Evolutionary conservation across 1,140 invertebrate genomes (phyloP).

Genomic region (Melanaphis sacchari): DNA sequence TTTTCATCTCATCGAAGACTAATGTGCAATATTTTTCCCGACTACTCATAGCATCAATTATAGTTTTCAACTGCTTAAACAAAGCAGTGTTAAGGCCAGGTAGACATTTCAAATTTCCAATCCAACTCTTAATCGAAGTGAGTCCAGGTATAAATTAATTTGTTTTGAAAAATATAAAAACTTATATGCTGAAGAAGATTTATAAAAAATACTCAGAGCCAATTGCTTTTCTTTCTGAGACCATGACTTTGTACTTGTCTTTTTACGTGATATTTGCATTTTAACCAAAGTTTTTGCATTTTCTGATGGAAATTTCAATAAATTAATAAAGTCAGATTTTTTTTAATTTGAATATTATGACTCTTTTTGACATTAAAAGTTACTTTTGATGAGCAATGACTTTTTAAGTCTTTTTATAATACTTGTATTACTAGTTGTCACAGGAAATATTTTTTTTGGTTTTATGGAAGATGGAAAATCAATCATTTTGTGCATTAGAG

Average conservation of each 20-base stretch:
- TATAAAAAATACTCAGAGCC: not conserved
- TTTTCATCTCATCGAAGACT: not conserved
- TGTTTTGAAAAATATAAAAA: not conserved
- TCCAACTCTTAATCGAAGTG: not conserved
- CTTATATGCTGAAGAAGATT: not conserved
- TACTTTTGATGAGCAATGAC: not conserved
- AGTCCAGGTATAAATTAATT: not conserved
- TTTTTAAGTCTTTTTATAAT: not conserved
- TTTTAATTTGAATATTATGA: not conserved
- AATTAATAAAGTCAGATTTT: slow-evolving; percentile 25
- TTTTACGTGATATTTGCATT: not conserved
- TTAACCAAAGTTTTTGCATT: not conserved
- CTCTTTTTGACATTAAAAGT: not conserved
- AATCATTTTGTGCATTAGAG: slow-evolving; percentile 18
- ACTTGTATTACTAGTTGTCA: no score
- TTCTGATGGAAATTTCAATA: not conserved
- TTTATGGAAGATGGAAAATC: slow-evolving; percentile 13
- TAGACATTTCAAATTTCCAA: not conserved
- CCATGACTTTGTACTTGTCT: not conserved
- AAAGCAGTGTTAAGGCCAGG: not conserved
- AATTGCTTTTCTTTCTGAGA: not conserved
- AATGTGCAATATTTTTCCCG: not conserved
- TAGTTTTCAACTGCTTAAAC: not conserved
- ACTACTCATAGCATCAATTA: not conserved
- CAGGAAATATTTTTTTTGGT: not conserved